Conservation (phyloP, 2,797 vertebrate genomes). For the Anguilla obscura region DNA sequence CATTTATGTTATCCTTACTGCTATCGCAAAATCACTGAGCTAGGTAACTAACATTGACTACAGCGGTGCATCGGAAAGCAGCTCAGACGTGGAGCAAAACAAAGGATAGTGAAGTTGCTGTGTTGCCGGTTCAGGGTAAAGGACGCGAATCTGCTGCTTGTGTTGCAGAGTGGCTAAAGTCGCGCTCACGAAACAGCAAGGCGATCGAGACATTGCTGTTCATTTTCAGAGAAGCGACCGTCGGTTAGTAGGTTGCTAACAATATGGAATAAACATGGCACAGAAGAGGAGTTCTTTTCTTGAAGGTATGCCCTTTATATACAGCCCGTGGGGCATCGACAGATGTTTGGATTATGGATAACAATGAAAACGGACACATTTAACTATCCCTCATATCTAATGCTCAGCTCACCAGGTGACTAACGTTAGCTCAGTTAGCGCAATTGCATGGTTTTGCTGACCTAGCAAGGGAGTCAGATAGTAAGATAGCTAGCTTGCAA, state of each 20-base stretch:
- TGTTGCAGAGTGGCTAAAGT: conserved; percentile 18
- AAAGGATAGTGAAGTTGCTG: conserved; percentile 5
- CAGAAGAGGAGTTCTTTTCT: conserved; percentile 70
- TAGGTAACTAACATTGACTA: background rate
- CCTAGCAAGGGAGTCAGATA: background rate
- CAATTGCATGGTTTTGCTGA: background rate
- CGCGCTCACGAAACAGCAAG: background rate
- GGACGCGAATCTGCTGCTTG: conserved; percentile 36
- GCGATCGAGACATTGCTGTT: conserved; percentile 19
- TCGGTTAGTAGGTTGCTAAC: conserved; percentile 37
- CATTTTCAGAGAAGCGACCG: conserved; percentile 35
- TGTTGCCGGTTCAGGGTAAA: background rate
- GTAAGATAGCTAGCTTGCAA: background rate
- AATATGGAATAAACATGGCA: conserved; percentile 75
- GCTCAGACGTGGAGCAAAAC: background rate
- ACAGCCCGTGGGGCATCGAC: background rate
- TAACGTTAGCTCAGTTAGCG: too few relatives aligned
- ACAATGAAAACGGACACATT: background rate
- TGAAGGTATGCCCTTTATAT: conserved; percentile 64
- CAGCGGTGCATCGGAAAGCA: background rate
- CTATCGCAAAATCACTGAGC: background rate
- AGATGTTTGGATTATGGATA: background rate
- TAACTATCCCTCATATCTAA: background rate
- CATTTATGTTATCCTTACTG: background rate
- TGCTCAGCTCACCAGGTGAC: background rate